Base-by-base conservation (phyloP, 2,797 vertebrate species). In the Muscicapa striata region DNA sequence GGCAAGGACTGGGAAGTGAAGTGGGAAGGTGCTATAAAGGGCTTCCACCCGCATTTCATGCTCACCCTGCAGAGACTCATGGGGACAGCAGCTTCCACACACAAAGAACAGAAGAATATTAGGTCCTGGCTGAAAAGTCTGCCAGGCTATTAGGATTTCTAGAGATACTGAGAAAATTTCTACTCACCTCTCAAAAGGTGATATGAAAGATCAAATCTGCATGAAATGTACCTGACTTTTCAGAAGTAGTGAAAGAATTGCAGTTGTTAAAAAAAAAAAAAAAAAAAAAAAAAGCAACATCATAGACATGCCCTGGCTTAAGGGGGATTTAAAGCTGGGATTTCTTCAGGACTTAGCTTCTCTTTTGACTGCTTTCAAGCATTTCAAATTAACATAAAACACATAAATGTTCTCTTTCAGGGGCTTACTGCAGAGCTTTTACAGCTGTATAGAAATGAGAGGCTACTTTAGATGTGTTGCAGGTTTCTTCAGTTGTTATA, bases 301-400 rank as follows among this genome's bases (percentile, higher is more conserved):
- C 85, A 94, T 67, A 88, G 89, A 94, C 84, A 95, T 89, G 77
- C 58, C 57, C 32, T 86, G 70, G 88, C 88, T 97, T 97, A 95
- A 91, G 29, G 27, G 13, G 70, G 89, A 55, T 92, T 96, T 95
- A 93, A 95, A 75, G 59, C 84, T 64, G 41, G 84, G 66, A 95
- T 95, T 96, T 95, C 86, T 94, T 89, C 73, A 87, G 61, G 30
- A 85, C 88, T 96, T 92, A 95, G 82, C 68, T 49, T 91, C 77
- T 69, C 82, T 96, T 97, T 96, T 85, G 90, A 91, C 92, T 87
- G 59, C 91, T 96, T 96, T 91, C 55, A 95, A 95, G 84, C 70
- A 91, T 96, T 97, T 96, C 84, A 94, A 94, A 94, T 96, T 92
- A 96, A 87, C 90, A 93, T 91, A 94, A 97, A 96, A 73, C 72